phyloP scores from a whole-genome alignment of 1,140 invertebrate species.

The Sarcophaga bullata region DNA sequence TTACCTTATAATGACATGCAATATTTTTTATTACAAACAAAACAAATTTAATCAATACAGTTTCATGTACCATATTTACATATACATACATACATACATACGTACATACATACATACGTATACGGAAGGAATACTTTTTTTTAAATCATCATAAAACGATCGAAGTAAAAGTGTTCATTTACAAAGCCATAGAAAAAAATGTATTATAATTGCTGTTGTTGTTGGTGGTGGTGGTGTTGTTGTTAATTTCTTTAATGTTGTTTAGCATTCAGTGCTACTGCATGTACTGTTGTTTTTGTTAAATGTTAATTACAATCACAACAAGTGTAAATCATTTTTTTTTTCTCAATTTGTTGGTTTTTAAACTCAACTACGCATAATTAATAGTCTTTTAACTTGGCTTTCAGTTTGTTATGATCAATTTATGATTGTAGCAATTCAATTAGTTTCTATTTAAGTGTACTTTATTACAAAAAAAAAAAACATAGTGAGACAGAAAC shows the following conservation, averaged over 20 bases:
- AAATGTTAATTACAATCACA: conserved; percentile 1
- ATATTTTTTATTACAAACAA: background rate
- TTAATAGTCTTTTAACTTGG: conserved; percentile 1
- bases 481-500: too few relatives aligned
- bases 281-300: background rate
- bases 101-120: too few relatives aligned
- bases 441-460: background rate
- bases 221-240: too few relatives aligned
- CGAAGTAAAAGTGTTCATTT: too few relatives aligned
- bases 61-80: too few relatives aligned
- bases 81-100: too few relatives aligned
- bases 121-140: too few relatives aligned
- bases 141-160: too few relatives aligned
- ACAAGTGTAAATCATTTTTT: background rate
- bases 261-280: too few relatives aligned
- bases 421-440: background rate
- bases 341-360: background rate
- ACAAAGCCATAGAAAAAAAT: too few relatives aligned
- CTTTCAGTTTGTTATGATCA: background rate
- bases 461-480: background rate
- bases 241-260: too few relatives aligned
- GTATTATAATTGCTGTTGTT: too few relatives aligned
- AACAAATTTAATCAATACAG: background rate
- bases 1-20: background rate
- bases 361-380: background rate